A percentile compares a stretch with the other conserved stretches of the same genome.
Conservation (phyloP, 2,888 invertebrate species). For the Drosophila peninsularis region DNA sequence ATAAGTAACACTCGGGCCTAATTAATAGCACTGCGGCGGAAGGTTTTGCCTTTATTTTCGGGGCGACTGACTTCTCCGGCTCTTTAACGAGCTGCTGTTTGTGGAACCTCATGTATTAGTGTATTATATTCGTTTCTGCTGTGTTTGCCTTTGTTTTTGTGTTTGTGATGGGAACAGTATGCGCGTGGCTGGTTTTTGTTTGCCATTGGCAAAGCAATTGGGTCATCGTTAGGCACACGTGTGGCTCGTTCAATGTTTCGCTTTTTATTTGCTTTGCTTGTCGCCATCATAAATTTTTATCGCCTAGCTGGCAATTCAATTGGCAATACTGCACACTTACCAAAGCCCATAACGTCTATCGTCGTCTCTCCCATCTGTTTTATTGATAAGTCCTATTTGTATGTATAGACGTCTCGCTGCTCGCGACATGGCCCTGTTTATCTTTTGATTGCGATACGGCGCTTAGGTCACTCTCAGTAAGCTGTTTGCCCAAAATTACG, state of each 20-base stretch:
- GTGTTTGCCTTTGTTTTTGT: slow-evolving; percentile 15
- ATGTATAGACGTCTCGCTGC: slow-evolving; percentile 5
- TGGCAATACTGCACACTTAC: slow-evolving; percentile 48
- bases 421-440: slow-evolving; percentile 7
- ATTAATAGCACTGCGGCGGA: slow-evolving; percentile 33
- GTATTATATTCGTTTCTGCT: background rate
- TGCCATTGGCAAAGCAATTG: slow-evolving; percentile 59
- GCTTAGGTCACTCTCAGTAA: slow-evolving; percentile 4
- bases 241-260: slow-evolving; percentile 69
- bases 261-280: slow-evolving; percentile 58
- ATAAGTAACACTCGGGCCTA: slow-evolving; percentile 37
- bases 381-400: slow-evolving; percentile 25
- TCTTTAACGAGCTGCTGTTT: slow-evolving; percentile 36
- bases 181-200: slow-evolving; percentile 54
- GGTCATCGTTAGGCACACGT: slow-evolving; percentile 80
- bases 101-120: slow-evolving; percentile 25
- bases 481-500: slow-evolving; percentile 9
- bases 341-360: slow-evolving; percentile 19
- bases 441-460: slow-evolving; percentile 17
- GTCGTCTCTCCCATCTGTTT: slow-evolving; percentile 1
- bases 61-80: slow-evolving; percentile 12
- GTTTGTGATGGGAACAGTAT: slow-evolving; percentile 19
- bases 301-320: slow-evolving; percentile 53
- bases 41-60: slow-evolving; percentile 1
- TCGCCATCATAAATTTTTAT: slow-evolving; percentile 67